Evolutionary conservation across 2,797 vertebrate species (phyloP).

Genomic region (Scleropages formosus): DNA sequence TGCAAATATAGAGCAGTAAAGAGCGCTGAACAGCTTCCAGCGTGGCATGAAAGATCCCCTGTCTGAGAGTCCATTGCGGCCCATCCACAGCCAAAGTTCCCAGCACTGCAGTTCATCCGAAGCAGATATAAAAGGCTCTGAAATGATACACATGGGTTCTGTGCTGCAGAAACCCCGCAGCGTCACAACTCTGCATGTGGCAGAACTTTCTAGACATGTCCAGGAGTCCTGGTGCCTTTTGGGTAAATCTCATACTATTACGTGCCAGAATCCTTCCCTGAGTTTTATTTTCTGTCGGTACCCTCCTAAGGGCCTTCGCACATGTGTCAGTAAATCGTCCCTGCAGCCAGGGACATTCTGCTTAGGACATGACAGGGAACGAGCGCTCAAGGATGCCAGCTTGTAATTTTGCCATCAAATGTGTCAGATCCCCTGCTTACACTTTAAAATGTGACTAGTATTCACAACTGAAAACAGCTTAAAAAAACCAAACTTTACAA

Average conservation of each 20-base stretch:
- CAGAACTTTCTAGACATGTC: conserved; percentile 32
- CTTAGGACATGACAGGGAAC: no score
- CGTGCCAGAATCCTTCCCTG: conserved; percentile 11
- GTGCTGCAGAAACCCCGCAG: conserved; percentile 24
- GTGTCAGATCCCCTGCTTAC: no score
- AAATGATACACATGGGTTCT: conserved; percentile 10
- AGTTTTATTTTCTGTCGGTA: conserved; percentile 20
- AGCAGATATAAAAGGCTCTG: neutral
- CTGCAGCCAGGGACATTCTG: no score
- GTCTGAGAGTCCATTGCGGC: neutral
- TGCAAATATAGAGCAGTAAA: neutral
- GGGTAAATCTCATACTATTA: conserved; percentile 33
- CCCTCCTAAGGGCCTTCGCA: conserved; percentile 2
- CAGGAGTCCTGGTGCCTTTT: conserved; percentile 35
- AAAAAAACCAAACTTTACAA: no score
- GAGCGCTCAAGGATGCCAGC: no score
- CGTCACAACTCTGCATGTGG: conserved; percentile 16
- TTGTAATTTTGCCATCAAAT: no score
- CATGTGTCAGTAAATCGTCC: no score
- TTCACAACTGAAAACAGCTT: no score
- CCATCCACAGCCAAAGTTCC: neutral
- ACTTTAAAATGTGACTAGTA: no score
- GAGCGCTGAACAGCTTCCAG: neutral
- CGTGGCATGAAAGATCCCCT: neutral
- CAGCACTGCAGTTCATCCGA: neutral